Conservation (phyloP, 1,140 invertebrate species). For the Apolygus lucorum region DNA sequence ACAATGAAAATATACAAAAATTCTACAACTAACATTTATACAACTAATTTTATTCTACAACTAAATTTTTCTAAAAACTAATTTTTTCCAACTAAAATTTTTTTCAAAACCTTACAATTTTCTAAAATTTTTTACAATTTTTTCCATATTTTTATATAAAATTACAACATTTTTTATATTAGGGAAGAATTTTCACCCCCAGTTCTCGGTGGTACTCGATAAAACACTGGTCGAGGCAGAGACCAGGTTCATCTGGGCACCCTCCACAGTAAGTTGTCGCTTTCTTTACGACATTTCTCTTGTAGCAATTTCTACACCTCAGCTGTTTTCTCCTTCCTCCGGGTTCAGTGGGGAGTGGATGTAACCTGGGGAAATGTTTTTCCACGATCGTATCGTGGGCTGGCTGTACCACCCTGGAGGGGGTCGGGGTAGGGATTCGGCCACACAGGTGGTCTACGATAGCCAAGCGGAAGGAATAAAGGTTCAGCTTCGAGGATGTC, state of each 20-base stretch:
- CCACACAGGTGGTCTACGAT: constrained; percentile 13
- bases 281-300: not conserved
- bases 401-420: not conserved
- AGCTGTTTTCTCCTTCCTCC: not conserved
- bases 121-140: no score
- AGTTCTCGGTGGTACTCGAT: not conserved
- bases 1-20: not conserved
- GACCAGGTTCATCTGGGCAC: not conserved
- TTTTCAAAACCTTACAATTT: no score
- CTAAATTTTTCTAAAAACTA: no score
- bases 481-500: not conserved
- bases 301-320: not conserved
- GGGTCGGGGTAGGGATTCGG: not conserved
- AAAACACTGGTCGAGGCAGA: not conserved
- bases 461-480: constrained; percentile 9
- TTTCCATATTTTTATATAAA: no score
- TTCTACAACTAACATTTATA: not conserved
- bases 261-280: not conserved
- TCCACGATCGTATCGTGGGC: not conserved
- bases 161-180: no score
- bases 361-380: not conserved
- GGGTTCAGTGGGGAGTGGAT: not conserved
- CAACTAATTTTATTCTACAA: no score
- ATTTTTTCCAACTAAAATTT: no score
- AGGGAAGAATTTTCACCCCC: not conserved